Evolutionary conservation across 2,888 invertebrate species (phyloP).

Genomic region (Scaptomyza flava): DNA sequence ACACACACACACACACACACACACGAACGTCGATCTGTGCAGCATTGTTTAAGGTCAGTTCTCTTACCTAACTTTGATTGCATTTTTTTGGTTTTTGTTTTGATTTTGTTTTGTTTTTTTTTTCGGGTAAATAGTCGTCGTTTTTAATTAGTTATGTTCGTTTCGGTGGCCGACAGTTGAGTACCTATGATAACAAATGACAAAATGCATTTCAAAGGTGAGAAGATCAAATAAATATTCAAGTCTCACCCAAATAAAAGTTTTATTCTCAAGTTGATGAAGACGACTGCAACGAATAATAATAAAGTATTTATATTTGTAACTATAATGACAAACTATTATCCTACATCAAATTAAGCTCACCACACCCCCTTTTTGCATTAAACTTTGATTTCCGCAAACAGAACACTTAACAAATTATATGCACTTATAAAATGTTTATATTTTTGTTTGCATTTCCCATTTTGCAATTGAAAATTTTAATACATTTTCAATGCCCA

Average conservation of each 20-base stretch:
- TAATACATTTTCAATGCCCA: slow-evolving; percentile 42
- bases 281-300: background rate
- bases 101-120: slow-evolving; percentile 38
- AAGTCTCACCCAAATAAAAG: slow-evolving; percentile 10
- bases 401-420: slow-evolving; percentile 4
- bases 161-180: slow-evolving; percentile 39
- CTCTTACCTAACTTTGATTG: slow-evolving; percentile 75
- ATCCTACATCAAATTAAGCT: background rate
- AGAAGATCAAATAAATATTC: slow-evolving; percentile 46
- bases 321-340: background rate
- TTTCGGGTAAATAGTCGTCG: slow-evolving; percentile 34
- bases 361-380: background rate
- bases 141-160: slow-evolving; percentile 44
- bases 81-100: slow-evolving; percentile 54
- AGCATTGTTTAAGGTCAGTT: slow-evolving; percentile 80
- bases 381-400: background rate
- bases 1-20: slow-evolving; percentile 16
- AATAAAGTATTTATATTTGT: background rate
- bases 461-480: slow-evolving; percentile 49
- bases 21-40: slow-evolving; percentile 54
- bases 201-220: slow-evolving; percentile 26
- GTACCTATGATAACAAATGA: slow-evolving; percentile 11
- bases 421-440: slow-evolving; percentile 23
- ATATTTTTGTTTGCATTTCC: slow-evolving; percentile 31
- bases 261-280: background rate